Evolutionary conservation across 2,888 invertebrate species (phyloP).

Genomic region (Epistrophe grossulariae): DNA sequence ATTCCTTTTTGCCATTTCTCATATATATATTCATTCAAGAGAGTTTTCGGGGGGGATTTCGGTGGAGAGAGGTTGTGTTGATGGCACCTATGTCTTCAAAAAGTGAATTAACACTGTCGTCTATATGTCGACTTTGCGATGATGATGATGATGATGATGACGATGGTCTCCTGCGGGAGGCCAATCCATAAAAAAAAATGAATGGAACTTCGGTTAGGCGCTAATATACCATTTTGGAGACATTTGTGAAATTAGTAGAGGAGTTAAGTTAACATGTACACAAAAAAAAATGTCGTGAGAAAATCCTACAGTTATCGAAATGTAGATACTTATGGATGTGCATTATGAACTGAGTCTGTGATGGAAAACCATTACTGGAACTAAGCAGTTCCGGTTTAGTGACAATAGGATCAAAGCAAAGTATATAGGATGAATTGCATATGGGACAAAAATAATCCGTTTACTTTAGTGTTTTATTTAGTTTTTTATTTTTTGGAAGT

Average conservation of each 20-base stretch:
- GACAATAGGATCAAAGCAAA: conserved; percentile 13
- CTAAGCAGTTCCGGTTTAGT: conserved; percentile 5
- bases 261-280: conserved; percentile 43
- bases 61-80: conserved; percentile 36
- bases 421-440: not conserved
- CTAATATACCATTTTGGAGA: conserved; percentile 68
- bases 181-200: not conserved
- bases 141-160: not conserved
- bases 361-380: not conserved
- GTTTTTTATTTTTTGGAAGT: not conserved
- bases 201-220: conserved; percentile 44
- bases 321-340: not conserved
- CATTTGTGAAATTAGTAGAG: conserved; percentile 69
- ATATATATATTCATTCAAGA: conserved; percentile 45
- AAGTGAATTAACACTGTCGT: conserved; percentile 63
- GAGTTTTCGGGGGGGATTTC: conserved; percentile 26
- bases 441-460: not conserved
- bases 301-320: not conserved
- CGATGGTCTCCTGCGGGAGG: conserved; percentile 16
- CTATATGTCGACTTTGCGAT: not conserved
- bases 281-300: conserved; percentile 53
- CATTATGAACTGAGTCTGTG: not conserved
- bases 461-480: not conserved
- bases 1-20: conserved; percentile 72
- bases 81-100: conserved; percentile 52